These are phyloP conservation scores for Diaperis boleti DNA, from an alignment of 2,888 invertebrate species.

Conservation along the genomic window DNA sequence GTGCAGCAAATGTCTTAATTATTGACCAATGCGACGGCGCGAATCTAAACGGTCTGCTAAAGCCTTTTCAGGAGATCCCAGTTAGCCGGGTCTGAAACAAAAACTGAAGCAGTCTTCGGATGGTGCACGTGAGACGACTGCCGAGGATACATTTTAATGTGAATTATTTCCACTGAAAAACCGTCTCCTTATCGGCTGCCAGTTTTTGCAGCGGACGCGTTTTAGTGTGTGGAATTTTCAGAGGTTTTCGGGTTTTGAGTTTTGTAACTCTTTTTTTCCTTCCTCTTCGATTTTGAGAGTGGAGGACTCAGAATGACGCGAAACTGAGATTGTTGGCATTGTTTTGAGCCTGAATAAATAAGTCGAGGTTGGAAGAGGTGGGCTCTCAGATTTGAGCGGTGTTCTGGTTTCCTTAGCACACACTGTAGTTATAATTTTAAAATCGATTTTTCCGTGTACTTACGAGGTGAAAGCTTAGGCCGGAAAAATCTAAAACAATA, in stretches of 20 bases:
- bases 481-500: no score
- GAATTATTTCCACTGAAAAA: constrained; percentile 65
- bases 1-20: constrained; percentile 67
- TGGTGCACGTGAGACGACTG: constrained; percentile 62
- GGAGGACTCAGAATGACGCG: constrained; percentile 3
- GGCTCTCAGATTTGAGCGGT: no score
- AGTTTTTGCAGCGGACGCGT: constrained; percentile 60
- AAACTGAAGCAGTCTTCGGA: constrained; percentile 61
- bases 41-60: constrained; percentile 67
- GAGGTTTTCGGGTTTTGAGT: constrained; percentile 45
- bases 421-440: no score
- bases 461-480: no score
- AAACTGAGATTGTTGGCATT: constrained; percentile 16
- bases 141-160: constrained; percentile 60
- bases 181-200: constrained; percentile 57
- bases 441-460: no score
- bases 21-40: constrained; percentile 64
- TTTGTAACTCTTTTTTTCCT: constrained; percentile 22
- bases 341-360: not conserved
- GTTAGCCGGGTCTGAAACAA: constrained; percentile 55
- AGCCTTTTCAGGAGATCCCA: constrained; percentile 65
- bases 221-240: constrained; percentile 63
- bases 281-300: no score
- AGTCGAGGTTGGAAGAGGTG: no score
- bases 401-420: no score